A percentile compares a stretch with the other conserved stretches of the same genome.
Evolutionary conservation across 2,113 vertebrate species (phyloP).

Genomic region (Lampris megalopsis): DNA sequence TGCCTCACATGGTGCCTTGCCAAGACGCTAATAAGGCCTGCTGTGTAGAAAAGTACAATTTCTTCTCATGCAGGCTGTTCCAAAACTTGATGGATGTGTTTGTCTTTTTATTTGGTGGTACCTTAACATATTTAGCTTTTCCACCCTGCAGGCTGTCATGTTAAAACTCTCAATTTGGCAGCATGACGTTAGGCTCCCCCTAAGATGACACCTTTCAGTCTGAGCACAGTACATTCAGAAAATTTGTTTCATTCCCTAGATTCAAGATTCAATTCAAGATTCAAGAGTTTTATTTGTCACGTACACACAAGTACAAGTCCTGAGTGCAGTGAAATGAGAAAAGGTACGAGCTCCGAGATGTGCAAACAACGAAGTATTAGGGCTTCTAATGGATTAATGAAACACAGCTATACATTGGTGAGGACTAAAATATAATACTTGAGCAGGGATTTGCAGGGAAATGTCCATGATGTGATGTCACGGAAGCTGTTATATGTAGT

Average conservation of each 20-base stretch:
- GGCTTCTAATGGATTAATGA: neutral
- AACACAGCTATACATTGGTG: neutral
- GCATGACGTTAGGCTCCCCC: neutral
- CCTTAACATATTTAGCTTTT: constrained; percentile 43
- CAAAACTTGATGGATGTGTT: constrained; percentile 30
- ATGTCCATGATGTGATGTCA: constrained; percentile 10
- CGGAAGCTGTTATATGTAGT: constrained; percentile 33
- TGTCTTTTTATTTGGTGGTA: constrained; percentile 14
- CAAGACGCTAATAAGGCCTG: constrained; percentile 56
- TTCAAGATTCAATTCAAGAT: neutral
- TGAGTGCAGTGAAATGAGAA: too few relatives aligned
- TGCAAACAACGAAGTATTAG: neutral
- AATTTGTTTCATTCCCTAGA: neutral
- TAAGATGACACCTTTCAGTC: constrained; percentile 20
- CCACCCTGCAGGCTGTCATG: constrained; percentile 38
- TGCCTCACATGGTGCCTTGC: constrained; percentile 34
- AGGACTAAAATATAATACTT: neutral
- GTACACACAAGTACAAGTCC: too few relatives aligned
- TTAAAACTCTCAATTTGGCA: constrained; percentile 13
- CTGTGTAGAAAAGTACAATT: constrained; percentile 48
- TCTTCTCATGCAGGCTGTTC: constrained; percentile 14
- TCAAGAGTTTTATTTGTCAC: neutral
- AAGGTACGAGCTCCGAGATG: too few relatives aligned
- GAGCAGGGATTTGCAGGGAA: constrained; percentile 6
- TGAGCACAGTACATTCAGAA: neutral